Percentiles rank a stretch among this genome's conserved stretches.
Conservation (phyloP, 2,888 invertebrate species). For the Eucera pruinosa region DNA sequence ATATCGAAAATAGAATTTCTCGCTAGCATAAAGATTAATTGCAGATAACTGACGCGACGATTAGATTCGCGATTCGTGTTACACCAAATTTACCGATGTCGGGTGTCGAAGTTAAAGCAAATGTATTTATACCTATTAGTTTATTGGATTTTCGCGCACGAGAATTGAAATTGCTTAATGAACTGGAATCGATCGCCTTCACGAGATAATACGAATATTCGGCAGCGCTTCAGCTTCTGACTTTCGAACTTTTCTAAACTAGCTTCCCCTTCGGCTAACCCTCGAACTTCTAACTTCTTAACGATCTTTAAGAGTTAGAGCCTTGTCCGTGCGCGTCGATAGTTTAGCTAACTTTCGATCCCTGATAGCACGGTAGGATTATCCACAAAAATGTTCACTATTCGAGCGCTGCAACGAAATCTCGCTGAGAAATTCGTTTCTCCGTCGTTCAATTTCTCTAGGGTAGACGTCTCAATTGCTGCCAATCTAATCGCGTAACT, state of each 20-base stretch:
- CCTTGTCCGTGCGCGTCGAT: neutral
- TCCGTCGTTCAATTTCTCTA: too few relatives aligned
- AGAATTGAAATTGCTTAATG: neutral
- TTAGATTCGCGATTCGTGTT: too few relatives aligned
- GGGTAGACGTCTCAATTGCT: too few relatives aligned
- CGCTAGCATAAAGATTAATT: neutral
- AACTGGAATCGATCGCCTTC: constrained; percentile 1
- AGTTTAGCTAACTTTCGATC: too few relatives aligned
- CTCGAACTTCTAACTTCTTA: constrained; percentile 20
- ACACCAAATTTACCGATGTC: too few relatives aligned
- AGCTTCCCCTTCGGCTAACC: constrained; percentile 20
- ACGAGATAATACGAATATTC: neutral
- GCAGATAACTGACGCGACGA: too few relatives aligned
- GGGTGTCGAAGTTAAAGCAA: constrained; percentile 4
- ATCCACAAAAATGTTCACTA: too few relatives aligned
- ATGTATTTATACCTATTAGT: constrained; percentile 8
- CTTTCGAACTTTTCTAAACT: constrained; percentile 17
- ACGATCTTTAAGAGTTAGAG: constrained; percentile 4
- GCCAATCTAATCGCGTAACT: too few relatives aligned
- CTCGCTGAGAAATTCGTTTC: too few relatives aligned
- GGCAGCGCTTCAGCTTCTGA: neutral
- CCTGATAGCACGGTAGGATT: too few relatives aligned
- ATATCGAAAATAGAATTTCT: too few relatives aligned
- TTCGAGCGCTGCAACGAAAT: too few relatives aligned
- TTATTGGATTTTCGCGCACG: neutral